These are phyloP conservation scores for Martes martes DNA, from an alignment of 2,113 vertebrate species.

Conservation along the genomic window DNA sequence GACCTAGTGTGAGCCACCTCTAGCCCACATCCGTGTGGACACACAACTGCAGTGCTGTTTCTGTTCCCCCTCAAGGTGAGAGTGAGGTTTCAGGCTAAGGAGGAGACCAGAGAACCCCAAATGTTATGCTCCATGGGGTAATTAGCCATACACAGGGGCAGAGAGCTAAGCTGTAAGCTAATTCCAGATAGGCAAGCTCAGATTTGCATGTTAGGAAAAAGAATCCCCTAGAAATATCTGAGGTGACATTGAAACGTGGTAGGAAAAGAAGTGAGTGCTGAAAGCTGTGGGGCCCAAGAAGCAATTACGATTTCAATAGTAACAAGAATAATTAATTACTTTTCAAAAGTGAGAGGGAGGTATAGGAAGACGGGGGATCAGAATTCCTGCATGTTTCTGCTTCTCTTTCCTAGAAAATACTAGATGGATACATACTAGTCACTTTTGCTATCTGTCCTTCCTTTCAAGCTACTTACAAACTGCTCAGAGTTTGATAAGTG, in stretches of 20 bases:
- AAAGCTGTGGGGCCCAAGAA: background rate
- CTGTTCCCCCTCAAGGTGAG: background rate
- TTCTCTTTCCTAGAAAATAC: background rate
- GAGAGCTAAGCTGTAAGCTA: background rate
- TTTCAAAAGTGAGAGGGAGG: background rate
- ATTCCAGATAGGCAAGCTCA: background rate
- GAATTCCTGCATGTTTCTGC: background rate
- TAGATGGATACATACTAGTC: background rate
- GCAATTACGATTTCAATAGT: background rate
- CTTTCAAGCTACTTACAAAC: background rate
- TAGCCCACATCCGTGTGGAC: background rate
- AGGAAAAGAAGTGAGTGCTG: background rate
- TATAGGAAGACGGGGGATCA: background rate
- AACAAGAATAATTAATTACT: background rate
- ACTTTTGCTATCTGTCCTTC: background rate
- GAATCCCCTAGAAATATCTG: background rate
- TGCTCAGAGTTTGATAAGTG: background rate
- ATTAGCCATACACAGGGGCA: background rate
- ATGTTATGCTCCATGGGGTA: background rate
- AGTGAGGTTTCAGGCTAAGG: no score
- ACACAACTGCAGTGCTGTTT: background rate
- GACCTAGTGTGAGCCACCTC: background rate
- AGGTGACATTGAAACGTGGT: accelerated
- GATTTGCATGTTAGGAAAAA: background rate
- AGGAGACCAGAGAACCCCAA: background rate